Percentiles rank a stretch among this genome's conserved stretches.
Evolutionary conservation across 2,113 vertebrate genomes (phyloP).

Genomic region (Opisthocomus hoazin): DNA sequence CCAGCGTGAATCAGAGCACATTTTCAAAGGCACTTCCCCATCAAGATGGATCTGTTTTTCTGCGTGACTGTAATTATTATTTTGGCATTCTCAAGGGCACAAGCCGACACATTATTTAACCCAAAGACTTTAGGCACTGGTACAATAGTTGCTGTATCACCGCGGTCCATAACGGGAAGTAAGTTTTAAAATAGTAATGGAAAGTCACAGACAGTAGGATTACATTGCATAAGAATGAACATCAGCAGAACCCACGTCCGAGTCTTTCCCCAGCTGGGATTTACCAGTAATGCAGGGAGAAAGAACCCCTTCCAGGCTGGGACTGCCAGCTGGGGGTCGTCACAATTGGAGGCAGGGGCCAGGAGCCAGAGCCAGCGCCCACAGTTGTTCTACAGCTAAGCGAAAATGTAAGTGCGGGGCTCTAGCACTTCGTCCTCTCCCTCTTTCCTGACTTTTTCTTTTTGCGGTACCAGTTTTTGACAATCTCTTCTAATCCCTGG

Average conservation of each 20-base stretch:
- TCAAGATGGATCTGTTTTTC: conserved; percentile 21
- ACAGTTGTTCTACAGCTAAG: neutral
- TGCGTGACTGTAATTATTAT: conserved; percentile 19
- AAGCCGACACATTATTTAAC: conserved; percentile 12
- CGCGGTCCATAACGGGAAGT: conserved; percentile 32
- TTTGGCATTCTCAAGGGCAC: neutral
- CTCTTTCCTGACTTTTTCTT: neutral
- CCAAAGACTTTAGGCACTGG: neutral
- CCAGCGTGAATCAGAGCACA: conserved; percentile 17
- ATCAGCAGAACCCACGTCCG: neutral
- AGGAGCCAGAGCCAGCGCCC: neutral
- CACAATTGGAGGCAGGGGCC: neutral
- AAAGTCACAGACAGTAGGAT: conserved; percentile 25
- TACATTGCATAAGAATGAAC: conserved; percentile 3
- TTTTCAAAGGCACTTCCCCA: conserved; percentile 4
- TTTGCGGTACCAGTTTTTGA: neutral
- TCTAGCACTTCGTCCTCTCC: neutral
- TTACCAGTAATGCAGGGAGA: neutral
- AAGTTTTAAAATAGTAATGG: conserved; percentile 42
- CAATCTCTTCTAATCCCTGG: neutral
- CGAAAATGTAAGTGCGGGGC: neutral
- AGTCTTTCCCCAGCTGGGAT: neutral
- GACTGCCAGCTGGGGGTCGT: neutral
- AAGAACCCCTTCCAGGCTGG: neutral
- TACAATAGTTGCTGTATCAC: conserved; percentile 12